Conservation (phyloP, 2,113 vertebrate genomes). For the Polyodon spathula region DNA sequence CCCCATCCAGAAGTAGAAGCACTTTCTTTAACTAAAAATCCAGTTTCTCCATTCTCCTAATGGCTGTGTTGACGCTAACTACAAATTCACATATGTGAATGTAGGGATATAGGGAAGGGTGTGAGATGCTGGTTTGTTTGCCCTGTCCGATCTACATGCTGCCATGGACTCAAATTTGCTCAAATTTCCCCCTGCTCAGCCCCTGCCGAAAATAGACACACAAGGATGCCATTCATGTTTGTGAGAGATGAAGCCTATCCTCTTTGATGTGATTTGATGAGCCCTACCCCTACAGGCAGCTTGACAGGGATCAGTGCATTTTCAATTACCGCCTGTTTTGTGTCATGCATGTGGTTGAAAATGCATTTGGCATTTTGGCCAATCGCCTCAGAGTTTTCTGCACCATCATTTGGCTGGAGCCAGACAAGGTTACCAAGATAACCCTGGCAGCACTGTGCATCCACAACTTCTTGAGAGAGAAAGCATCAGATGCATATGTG, state of each 20-base stretch:
- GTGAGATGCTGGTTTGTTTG: conserved; percentile 14
- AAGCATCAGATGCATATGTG: no score
- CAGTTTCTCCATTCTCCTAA: conserved; percentile 10
- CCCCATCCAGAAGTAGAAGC: conserved; percentile 14
- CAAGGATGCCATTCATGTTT: conserved; percentile 14
- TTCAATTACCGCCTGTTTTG: conserved; percentile 10
- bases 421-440: conserved; percentile 17
- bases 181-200: conserved; percentile 6
- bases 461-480: conserved; percentile 16
- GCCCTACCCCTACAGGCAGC: neutral
- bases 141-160: neutral
- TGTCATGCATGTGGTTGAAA: conserved; percentile 6
- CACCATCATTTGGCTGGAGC: conserved; percentile 12
- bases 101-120: conserved; percentile 11
- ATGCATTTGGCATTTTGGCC: conserved; percentile 19
- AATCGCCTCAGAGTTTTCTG: conserved; percentile 17
- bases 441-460: conserved; percentile 19
- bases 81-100: conserved; percentile 17
- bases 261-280: neutral
- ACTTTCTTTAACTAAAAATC: conserved; percentile 14
- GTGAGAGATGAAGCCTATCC: conserved; percentile 13
- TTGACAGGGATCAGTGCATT: conserved; percentile 5
- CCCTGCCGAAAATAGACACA: conserved; percentile 3
- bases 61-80: conserved; percentile 22
- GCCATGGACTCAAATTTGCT: conserved; percentile 14